Evolutionary conservation across 2,797 vertebrate genomes (phyloP), one percentile per base, ranked within the genome.

Genomic region (Sebastes umbrosus): DNA sequence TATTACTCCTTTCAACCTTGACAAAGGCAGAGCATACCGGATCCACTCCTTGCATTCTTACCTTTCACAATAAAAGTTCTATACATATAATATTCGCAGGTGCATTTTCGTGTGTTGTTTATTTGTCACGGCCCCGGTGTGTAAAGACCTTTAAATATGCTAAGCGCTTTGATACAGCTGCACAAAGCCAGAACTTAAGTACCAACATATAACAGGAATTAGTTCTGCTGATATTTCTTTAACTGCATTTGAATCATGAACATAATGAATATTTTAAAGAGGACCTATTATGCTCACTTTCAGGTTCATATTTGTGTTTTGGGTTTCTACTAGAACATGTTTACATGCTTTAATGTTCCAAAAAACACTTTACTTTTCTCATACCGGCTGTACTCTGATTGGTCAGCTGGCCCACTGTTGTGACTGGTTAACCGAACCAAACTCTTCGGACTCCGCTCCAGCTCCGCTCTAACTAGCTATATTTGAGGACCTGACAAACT

Each of bases 351-450:
- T 16, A 43, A 43, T 43, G 13, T 43, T 43, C 39, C 39, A 43
- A 43, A 43, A 43, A 43, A 43, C 14, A 0, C 14, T 43, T 43
- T 43, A 16, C 39, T 43, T 43, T 43, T 43, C 39, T 43, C 39
- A 43, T 43, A 43, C 39, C 14, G 1, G 39, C 39, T 43, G 0
- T 16, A 5, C 14, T 43, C 39, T 43, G 39, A 43, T 43, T 43
- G 39, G 14, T 43, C 39, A 43, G 39, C 14, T 43, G 13, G 5
- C 39, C 39, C 14, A 43, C 39, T 43, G 0, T 43, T 43, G 39
- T 43, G 39, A 43, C 14, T 43, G 39, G 39, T 43, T 0, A 43
- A 43, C 1, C 0, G 14, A 6, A 43, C 39, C 39, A 0, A 43
- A 43, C 39, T 16, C 39, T 43, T 14, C 39, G 22, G 22, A 24